Percentiles rank a stretch among this genome's conserved stretches.
phyloP scores from a whole-genome alignment of 2,888 invertebrate species.

The Melanchra persicariae region DNA sequence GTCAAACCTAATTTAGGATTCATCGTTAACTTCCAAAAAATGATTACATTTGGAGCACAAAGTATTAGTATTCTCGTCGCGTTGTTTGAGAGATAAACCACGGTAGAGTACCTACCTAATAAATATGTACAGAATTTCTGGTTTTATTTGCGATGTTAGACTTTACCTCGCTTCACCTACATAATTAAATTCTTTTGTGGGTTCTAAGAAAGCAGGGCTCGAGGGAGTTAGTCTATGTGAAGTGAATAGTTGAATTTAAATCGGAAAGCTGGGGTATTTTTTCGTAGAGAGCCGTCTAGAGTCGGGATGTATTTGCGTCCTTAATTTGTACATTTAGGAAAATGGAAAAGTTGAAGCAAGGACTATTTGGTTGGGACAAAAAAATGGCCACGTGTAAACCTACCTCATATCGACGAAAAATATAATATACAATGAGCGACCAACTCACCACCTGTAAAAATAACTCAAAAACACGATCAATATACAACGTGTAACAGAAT shows the following conservation, averaged over 20 bases:
- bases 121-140: slow-evolving; percentile 64
- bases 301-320: slow-evolving; percentile 20
- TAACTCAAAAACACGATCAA: slow-evolving; percentile 4
- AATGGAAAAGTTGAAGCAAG: slow-evolving; percentile 4
- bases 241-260: slow-evolving; percentile 42
- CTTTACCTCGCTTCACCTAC: slow-evolving; percentile 58
- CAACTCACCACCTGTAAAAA: background rate
- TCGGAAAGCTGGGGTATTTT: slow-evolving; percentile 41
- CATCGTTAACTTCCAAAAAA: slow-evolving; percentile 51
- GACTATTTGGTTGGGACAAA: too few relatives aligned
- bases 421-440: too few relatives aligned
- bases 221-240: slow-evolving; percentile 37
- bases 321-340: slow-evolving; percentile 39
- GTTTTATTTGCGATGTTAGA: slow-evolving; percentile 63
- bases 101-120: slow-evolving; percentile 40
- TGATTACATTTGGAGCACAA: slow-evolving; percentile 58
- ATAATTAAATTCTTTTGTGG: slow-evolving; percentile 69
- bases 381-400: background rate
- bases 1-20: slow-evolving; percentile 52
- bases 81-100: slow-evolving; percentile 53
- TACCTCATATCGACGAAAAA: background rate
- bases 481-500: too few relatives aligned
- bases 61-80: slow-evolving; percentile 59
- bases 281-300: slow-evolving; percentile 11
- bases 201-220: slow-evolving; percentile 49